phyloP scores from a whole-genome alignment of 2,888 invertebrate species.

The Opisthograptis luteolata region DNA sequence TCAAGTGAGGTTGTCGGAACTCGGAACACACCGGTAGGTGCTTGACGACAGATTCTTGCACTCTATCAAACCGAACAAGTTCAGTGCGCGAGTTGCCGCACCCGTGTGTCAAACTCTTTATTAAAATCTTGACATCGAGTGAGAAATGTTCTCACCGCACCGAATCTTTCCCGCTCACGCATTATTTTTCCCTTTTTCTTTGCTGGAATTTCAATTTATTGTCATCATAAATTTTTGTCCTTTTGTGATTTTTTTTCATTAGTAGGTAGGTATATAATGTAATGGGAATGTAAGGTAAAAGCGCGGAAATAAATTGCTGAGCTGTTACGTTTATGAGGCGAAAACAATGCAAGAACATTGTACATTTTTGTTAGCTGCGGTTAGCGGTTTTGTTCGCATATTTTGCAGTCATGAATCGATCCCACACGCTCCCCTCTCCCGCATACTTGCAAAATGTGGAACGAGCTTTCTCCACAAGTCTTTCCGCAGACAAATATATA shows the following conservation, averaged over 20 bases:
- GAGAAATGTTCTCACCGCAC: constrained; percentile 12
- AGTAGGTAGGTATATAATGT: constrained; percentile 13
- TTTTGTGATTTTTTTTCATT: constrained; percentile 24
- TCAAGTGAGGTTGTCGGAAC: no score
- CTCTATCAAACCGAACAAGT: no score
- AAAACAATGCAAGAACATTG: neutral
- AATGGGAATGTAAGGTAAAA: constrained; percentile 3
- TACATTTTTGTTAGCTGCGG: neutral
- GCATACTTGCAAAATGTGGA: no score
- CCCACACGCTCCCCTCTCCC: no score
- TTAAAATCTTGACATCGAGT: constrained; percentile 18
- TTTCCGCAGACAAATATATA: no score
- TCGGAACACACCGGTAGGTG: no score
- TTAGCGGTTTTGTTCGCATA: no score
- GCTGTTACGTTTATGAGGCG: neutral
- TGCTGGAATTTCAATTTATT: constrained; percentile 24
- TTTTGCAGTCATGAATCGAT: neutral
- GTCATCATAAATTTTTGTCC: constrained; percentile 24
- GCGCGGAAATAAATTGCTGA: neutral
- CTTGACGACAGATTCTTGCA: no score
- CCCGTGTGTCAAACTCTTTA: constrained; percentile 19
- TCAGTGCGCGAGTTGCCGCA: neutral
- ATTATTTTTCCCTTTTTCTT: constrained; percentile 15
- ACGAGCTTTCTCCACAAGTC: no score
- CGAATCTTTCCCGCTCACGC: constrained; percentile 13